Conservation (phyloP, 64 coral and sea anemone genomes). For the Porites australiensis region DNA sequence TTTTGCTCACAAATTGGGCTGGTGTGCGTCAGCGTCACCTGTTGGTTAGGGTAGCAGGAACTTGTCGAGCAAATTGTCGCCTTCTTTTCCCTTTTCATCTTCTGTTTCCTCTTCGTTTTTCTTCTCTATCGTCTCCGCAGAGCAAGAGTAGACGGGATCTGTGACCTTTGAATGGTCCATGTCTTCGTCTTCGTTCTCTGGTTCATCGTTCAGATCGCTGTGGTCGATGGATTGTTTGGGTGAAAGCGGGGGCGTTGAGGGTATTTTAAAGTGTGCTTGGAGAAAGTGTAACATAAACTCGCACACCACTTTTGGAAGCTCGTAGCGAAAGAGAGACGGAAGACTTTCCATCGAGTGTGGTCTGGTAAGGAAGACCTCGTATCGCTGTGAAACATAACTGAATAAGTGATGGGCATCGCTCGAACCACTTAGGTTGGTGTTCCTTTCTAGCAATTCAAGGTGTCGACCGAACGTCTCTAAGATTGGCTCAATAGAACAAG, state of each 20-base stretch:
- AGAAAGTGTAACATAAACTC: neutral
- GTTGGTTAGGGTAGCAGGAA: neutral
- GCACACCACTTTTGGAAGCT: neutral
- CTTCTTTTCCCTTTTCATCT: neutral
- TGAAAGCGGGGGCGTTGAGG: no score
- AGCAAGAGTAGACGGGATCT: no score
- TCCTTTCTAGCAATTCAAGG: neutral
- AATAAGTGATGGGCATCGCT: neutral
- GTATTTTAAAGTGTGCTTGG: no score
- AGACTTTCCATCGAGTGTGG: neutral
- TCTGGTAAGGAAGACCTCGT: neutral
- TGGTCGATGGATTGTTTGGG: no score
- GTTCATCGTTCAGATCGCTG: no score
- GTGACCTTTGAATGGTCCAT: no score
- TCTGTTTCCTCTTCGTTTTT: neutral
- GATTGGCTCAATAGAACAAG: no score
- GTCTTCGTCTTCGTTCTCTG: no score
- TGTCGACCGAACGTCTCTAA: neutral
- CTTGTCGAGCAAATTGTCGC: neutral
- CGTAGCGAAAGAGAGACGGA: neutral
- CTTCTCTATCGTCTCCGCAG: no score
- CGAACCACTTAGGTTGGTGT: neutral
- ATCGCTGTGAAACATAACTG: neutral
- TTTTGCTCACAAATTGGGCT: neutral
- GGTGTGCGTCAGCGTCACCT: neutral